Percentiles rank a stretch among this genome's conserved stretches.
phyloP scores from a whole-genome alignment of 1,140 invertebrate genomes.

The Ostrea edulis region DNA sequence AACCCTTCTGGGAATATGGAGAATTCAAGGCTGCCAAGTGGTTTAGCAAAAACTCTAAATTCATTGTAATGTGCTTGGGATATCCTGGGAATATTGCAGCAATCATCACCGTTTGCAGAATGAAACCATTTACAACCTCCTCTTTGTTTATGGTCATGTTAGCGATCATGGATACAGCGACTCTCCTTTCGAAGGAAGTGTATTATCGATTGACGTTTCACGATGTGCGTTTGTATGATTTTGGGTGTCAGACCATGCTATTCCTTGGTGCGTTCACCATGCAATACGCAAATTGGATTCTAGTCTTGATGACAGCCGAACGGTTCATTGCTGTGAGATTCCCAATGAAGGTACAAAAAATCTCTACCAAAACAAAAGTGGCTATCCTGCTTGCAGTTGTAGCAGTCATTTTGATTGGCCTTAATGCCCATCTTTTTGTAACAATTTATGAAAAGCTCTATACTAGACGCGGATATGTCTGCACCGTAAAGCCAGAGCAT shows the following conservation, averaged over 20 bases:
- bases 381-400: slow-evolving; percentile 52
- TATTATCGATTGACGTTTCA: slow-evolving; percentile 57
- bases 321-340: slow-evolving; percentile 72
- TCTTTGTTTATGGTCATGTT: slow-evolving; percentile 66
- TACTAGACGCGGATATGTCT: slow-evolving; percentile 52
- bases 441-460: slow-evolving; percentile 52
- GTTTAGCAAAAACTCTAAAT: slow-evolving; percentile 69
- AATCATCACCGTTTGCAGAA: slow-evolving; percentile 65
- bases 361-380: slow-evolving; percentile 57
- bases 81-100: slow-evolving; percentile 68
- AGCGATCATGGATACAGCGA: slow-evolving; percentile 62
- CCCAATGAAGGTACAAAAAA: slow-evolving; percentile 65
- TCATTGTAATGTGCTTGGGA: slow-evolving; percentile 65
- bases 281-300: slow-evolving; percentile 71
- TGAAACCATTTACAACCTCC: slow-evolving; percentile 66
- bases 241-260: slow-evolving; percentile 61
- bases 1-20: slow-evolving; percentile 15
- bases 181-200: slow-evolving; percentile 64
- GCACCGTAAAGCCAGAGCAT: slow-evolving; percentile 52
- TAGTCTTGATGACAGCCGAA: slow-evolving; percentile 72
- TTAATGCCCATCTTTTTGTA: slow-evolving; percentile 60
- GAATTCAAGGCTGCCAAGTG: slow-evolving; percentile 57
- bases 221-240: slow-evolving; percentile 55
- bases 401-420: slow-evolving; percentile 53
- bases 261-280: slow-evolving; percentile 63